These are phyloP conservation scores for Oreochromis niloticus DNA, from an alignment of 2,113 vertebrate species.

Conservation along the genomic window DNA sequence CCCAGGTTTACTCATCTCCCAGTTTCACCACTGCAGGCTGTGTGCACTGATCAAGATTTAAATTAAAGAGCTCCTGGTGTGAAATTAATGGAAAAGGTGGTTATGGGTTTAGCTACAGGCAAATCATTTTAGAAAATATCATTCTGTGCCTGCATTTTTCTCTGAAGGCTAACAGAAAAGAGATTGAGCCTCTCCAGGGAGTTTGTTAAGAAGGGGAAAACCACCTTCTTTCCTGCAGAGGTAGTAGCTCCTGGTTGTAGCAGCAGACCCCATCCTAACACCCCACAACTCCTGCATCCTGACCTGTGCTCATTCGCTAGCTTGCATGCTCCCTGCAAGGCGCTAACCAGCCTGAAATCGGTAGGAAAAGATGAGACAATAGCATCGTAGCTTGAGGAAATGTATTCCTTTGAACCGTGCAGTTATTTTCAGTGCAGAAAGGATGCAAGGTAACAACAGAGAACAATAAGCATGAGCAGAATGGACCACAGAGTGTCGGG, in stretches of 20 bases:
- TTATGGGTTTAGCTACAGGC: not conserved
- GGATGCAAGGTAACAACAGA: not conserved
- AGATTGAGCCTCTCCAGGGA: not conserved
- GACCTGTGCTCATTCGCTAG: not conserved
- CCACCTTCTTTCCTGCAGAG: not conserved
- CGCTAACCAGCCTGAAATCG: not conserved
- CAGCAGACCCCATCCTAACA: not conserved
- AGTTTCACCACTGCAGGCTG: not conserved
- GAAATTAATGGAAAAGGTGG: not conserved
- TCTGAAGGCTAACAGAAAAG: not conserved
- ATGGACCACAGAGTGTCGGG: not conserved
- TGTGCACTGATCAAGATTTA: not conserved
- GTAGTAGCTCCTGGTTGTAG: not conserved
- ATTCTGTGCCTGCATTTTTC: not conserved
- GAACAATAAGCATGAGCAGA: constrained; percentile 6
- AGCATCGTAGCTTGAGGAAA: not conserved
- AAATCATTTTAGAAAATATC: not conserved
- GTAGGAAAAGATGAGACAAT: constrained; percentile 1
- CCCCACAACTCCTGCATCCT: not conserved
- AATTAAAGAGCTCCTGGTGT: not conserved
- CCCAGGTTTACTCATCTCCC: not conserved
- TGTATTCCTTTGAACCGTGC: not conserved
- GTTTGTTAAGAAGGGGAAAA: not conserved
- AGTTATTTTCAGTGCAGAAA: constrained; percentile 7
- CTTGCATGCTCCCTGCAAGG: not conserved